These are phyloP conservation scores for Sabellastarte sp. DNA, from an alignment of 2,888 invertebrate species.

Conservation along the genomic window DNA sequence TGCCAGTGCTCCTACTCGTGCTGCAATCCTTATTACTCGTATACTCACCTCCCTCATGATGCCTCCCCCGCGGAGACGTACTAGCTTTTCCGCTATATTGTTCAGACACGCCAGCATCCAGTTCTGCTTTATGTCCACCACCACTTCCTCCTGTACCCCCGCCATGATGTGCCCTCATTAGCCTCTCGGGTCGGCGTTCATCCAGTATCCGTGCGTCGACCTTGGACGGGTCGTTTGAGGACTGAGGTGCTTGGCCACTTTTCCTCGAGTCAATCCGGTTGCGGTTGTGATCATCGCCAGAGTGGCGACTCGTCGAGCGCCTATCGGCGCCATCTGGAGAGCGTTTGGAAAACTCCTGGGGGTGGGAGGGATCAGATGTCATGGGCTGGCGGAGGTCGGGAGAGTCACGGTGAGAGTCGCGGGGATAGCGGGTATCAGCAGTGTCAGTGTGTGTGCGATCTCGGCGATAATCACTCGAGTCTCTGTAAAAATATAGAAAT, in stretches of 20 bases:
- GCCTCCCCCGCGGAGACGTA: not conserved
- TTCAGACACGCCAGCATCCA: not conserved
- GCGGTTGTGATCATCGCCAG: too few relatives aligned
- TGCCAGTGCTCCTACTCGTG: not conserved
- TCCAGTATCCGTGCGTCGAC: too few relatives aligned
- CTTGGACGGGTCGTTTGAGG: too few relatives aligned
- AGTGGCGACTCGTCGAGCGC: too few relatives aligned
- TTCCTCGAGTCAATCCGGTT: too few relatives aligned
- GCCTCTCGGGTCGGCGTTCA: slow-evolving; percentile 29
- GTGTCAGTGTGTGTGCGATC: not conserved
- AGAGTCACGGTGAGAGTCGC: not conserved
- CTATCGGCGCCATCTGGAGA: too few relatives aligned
- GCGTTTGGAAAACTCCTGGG: too few relatives aligned
- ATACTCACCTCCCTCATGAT: not conserved
- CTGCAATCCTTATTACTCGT: not conserved
- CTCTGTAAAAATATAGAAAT: too few relatives aligned
- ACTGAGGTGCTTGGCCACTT: too few relatives aligned
- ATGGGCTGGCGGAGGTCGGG: not conserved
- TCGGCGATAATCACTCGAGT: too few relatives aligned
- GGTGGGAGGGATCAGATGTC: not conserved
- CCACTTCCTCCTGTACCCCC: not conserved
- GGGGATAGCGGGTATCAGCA: not conserved
- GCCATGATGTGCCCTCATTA: slow-evolving; percentile 25
- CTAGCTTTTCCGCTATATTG: not conserved
- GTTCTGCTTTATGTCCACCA: not conserved